Evolutionary conservation across 2,797 vertebrate genomes (phyloP).

Genomic region (Rhincodon typus): DNA sequence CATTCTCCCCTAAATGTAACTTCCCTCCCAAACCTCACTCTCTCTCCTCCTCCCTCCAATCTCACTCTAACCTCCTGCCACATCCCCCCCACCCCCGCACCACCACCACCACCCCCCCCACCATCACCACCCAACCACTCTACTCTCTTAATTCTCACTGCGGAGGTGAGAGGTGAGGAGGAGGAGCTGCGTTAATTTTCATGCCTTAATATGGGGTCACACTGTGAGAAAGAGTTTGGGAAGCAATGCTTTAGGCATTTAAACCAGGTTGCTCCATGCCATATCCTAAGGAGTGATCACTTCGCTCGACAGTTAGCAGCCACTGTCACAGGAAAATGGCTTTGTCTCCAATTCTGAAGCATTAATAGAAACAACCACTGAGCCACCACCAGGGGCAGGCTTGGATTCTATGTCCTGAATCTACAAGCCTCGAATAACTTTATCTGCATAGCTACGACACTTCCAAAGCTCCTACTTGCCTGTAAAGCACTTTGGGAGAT

Average conservation of each 20-base stretch:
- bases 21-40: no score
- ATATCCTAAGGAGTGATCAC: neutral
- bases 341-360: neutral
- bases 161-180: no score
- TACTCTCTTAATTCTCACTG: no score
- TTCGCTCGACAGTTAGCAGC: neutral
- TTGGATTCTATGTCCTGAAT: neutral
- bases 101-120: no score
- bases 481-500: neutral
- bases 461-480: neutral
- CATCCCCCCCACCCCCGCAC: no score
- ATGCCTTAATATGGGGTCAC: no score
- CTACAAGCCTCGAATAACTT: neutral
- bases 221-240: no score
- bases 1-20: no score
- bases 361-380: neutral
- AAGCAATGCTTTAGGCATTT: neutral
- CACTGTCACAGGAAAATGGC: neutral
- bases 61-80: no score
- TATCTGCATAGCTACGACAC: neutral
- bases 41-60: no score
- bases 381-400: neutral
- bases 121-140: no score
- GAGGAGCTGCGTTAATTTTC: no score
- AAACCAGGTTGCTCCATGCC: neutral